A percentile compares a stretch with the other conserved stretches of the same genome.
Evolutionary conservation across 2,888 invertebrate species (phyloP).

Genomic region (Anarsia innoxiella): DNA sequence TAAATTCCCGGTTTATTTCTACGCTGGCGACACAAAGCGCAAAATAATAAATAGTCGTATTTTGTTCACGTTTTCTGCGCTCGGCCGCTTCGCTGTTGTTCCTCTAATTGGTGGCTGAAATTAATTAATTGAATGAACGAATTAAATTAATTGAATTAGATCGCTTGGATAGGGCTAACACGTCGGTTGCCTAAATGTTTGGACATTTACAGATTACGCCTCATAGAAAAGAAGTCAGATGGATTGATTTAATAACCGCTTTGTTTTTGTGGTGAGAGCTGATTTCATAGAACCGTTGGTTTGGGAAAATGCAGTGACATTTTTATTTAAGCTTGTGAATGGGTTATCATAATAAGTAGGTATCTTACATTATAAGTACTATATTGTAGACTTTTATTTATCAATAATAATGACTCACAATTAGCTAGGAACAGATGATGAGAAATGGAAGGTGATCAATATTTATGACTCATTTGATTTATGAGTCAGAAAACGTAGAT

Average conservation of each 20-base stretch:
- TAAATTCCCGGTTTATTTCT: constrained; percentile 28
- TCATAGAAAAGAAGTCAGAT: constrained; percentile 39
- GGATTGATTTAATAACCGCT: constrained; percentile 36
- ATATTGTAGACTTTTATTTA: too few species aligned
- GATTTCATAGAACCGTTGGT: too few species aligned
- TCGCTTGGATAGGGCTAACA: constrained; percentile 55
- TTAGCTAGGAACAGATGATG: too few species aligned
- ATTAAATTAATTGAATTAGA: constrained; percentile 62
- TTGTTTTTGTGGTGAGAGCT: constrained; percentile 34
- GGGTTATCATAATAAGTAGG: too few species aligned
- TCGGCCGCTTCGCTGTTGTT: constrained; percentile 65
- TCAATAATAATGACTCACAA: too few species aligned
- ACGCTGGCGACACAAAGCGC: constrained; percentile 51
- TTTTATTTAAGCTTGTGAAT: too few species aligned
- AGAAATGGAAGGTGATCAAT: too few species aligned
- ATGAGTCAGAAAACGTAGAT: too few species aligned
- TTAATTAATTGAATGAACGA: constrained; percentile 55
- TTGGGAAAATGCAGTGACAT: too few species aligned
- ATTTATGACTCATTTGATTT: too few species aligned
- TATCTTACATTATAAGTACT: too few species aligned
- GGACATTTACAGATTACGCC: constrained; percentile 45
- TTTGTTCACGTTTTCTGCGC: constrained; percentile 62
- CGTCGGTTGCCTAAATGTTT: constrained; percentile 56
- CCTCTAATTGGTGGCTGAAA: constrained; percentile 59
- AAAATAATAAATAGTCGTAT: constrained; percentile 72